A percentile compares a stretch with the other conserved stretches of the same genome.
Evolutionary conservation across 1,140 invertebrate genomes (phyloP).

Genomic region (Oryctes rhinoceros): DNA sequence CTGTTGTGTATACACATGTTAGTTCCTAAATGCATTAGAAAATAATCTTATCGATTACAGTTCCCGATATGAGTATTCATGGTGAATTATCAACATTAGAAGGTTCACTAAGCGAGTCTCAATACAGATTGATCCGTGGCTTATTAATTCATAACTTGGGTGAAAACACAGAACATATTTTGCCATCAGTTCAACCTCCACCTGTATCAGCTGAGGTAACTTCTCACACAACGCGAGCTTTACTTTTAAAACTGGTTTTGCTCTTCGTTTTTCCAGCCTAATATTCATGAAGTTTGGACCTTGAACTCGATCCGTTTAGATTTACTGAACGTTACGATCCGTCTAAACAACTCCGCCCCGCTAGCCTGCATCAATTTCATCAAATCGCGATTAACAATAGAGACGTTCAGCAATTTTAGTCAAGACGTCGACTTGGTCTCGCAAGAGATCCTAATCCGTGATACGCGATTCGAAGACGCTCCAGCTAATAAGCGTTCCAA

Average conservation of each 20-base stretch:
- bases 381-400: slow-evolving; percentile 84
- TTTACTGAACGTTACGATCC: slow-evolving; percentile 86
- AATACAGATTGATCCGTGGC: slow-evolving; percentile 90
- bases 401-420: slow-evolving; percentile 85
- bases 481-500: slow-evolving; percentile 79
- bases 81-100: slow-evolving; percentile 88
- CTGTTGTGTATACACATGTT: too few species aligned
- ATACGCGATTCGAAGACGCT: slow-evolving; percentile 77
- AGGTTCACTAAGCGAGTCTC: slow-evolving; percentile 81
- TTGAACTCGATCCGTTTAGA: slow-evolving; percentile 83
- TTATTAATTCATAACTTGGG: slow-evolving; percentile 92
- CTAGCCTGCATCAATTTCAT: slow-evolving; percentile 93
- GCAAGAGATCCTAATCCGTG: slow-evolving; percentile 87
- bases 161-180: slow-evolving; percentile 82
- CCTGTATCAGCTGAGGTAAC: slow-evolving; percentile 47
- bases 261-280: slow-evolving; percentile 48
- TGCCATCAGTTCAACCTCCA: slow-evolving; percentile 53
- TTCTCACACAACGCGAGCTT: background rate
- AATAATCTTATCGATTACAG: slow-evolving; percentile 58
- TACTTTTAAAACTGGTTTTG: slow-evolving; percentile 20
- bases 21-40: slow-evolving; percentile 25
- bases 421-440: slow-evolving; percentile 94
- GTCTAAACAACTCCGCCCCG: slow-evolving; percentile 71
- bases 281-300: slow-evolving; percentile 70
- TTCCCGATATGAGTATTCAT: slow-evolving; percentile 87